Evolutionary conservation across 2,113 vertebrate species (phyloP).

Genomic region (Megaceryle maxima): DNA sequence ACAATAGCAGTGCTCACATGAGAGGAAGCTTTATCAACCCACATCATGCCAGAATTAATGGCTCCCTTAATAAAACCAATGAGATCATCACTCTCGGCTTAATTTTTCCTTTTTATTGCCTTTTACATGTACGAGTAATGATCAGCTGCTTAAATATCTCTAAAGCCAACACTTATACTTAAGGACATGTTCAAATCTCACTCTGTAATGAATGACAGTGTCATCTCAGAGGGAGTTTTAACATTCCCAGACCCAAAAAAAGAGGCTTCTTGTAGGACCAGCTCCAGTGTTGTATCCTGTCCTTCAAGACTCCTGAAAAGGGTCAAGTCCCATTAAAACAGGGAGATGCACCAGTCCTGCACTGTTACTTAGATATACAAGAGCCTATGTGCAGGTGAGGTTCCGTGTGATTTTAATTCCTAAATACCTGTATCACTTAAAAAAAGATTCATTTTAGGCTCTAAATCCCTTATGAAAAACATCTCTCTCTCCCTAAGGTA

Average conservation of each 20-base stretch:
- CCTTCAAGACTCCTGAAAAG: not conserved
- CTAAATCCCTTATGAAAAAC: not conserved
- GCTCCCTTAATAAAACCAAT: constrained; percentile 21
- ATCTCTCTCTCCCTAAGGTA: not conserved
- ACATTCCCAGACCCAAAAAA: not conserved
- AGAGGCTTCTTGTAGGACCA: not conserved
- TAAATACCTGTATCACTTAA: not conserved
- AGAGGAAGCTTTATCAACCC: not conserved
- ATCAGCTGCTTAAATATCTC: constrained; percentile 48
- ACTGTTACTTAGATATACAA: not conserved
- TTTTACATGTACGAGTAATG: constrained; percentile 41
- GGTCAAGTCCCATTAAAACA: not conserved
- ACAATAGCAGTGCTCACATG: not conserved
- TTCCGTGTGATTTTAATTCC: not conserved
- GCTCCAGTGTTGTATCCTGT: not conserved
- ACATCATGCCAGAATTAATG: constrained; percentile 8
- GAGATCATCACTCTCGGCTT: constrained; percentile 54
- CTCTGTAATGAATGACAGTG: constrained; percentile 8
- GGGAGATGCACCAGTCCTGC: fast-evolving
- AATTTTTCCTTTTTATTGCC: constrained; percentile 47
- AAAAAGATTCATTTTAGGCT: not conserved
- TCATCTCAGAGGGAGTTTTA: not conserved
- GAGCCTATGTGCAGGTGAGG: not conserved
- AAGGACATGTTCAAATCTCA: not conserved
- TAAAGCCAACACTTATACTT: constrained; percentile 19